Percentiles rank a stretch among this genome's conserved stretches.
phyloP scores from a whole-genome alignment of 2,113 vertebrate genomes.

The Hyla sarda region DNA sequence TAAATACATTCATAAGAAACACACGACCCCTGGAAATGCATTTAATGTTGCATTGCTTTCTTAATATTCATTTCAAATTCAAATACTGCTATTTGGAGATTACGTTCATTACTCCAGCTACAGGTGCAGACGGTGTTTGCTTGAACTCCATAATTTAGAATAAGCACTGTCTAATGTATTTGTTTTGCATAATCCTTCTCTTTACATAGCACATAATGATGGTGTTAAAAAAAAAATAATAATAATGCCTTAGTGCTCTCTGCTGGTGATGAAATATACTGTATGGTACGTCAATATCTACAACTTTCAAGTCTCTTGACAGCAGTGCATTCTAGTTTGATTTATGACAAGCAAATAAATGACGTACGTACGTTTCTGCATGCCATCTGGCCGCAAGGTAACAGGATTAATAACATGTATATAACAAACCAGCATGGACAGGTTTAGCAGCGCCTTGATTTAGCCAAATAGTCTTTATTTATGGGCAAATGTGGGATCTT shows the following conservation, averaged over 20 bases:
- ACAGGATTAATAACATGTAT: background rate
- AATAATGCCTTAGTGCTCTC: slow-evolving; percentile 76
- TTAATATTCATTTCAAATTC: slow-evolving; percentile 61
- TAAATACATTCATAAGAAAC: slow-evolving; percentile 17
- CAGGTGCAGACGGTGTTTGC: slow-evolving; percentile 58
- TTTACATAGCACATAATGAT: slow-evolving; percentile 48
- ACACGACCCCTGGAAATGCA: slow-evolving; percentile 50
- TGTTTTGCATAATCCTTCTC: slow-evolving; percentile 60
- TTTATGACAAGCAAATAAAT: background rate
- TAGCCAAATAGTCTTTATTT: background rate
- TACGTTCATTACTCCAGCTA: slow-evolving; percentile 60
- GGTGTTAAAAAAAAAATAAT: slow-evolving; percentile 70
- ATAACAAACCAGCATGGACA: background rate
- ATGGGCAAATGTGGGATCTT: background rate
- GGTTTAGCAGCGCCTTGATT: background rate
- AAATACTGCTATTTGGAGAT: slow-evolving; percentile 62
- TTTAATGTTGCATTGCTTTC: slow-evolving; percentile 41
- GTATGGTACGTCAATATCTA: slow-evolving; percentile 34
- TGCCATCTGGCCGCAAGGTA: background rate
- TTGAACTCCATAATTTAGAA: slow-evolving; percentile 66
- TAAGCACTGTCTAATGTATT: slow-evolving; percentile 59
- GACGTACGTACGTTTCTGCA: background rate
- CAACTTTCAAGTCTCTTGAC: slow-evolving; percentile 1
- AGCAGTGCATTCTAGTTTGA: background rate
- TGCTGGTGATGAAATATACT: slow-evolving; percentile 75